phyloP scores from a whole-genome alignment of 2,113 vertebrate species.

The Esox niger region DNA sequence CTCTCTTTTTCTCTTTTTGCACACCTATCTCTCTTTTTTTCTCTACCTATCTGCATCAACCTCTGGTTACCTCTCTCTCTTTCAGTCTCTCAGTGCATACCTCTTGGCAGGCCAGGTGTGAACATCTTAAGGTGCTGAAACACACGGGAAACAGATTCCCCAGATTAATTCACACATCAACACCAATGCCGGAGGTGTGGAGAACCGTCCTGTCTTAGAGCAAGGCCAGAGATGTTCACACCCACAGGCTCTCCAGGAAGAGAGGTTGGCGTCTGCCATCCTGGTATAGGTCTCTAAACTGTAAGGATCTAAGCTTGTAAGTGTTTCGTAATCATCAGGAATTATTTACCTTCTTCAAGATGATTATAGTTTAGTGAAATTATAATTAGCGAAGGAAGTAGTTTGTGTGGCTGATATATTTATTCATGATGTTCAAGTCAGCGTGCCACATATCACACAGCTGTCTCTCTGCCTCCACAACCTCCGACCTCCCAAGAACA shows the following conservation, averaged over 20 bases:
- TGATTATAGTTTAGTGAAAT: conserved; percentile 62
- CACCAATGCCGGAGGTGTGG: not conserved
- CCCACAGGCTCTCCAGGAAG: no score
- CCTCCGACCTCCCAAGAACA: no score
- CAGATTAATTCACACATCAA: not conserved
- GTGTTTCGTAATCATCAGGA: no score
- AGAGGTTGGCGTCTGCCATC: no score
- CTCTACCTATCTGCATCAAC: no score
- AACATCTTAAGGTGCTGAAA: conserved; percentile 62
- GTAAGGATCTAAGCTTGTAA: conserved; percentile 23
- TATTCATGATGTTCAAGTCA: conserved; percentile 45
- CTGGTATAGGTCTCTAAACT: no score
- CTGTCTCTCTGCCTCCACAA: no score
- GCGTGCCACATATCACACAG: no score
- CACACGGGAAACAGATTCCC: conserved; percentile 36
- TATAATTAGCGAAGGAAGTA: conserved; percentile 50
- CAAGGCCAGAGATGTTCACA: not conserved
- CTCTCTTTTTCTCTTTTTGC: no score
- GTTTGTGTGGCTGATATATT: conserved; percentile 44
- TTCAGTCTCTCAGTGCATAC: conserved; percentile 59
- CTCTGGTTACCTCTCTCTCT: no score
- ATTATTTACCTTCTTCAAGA: conserved; percentile 43
- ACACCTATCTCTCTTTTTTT: no score
- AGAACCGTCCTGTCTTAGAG: not conserved
- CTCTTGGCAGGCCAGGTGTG: conserved; percentile 47